A percentile compares a stretch with the other conserved stretches of the same genome.
Evolutionary conservation across 2,797 vertebrate genomes (phyloP).

Genomic region (Silurus aristotelis): DNA sequence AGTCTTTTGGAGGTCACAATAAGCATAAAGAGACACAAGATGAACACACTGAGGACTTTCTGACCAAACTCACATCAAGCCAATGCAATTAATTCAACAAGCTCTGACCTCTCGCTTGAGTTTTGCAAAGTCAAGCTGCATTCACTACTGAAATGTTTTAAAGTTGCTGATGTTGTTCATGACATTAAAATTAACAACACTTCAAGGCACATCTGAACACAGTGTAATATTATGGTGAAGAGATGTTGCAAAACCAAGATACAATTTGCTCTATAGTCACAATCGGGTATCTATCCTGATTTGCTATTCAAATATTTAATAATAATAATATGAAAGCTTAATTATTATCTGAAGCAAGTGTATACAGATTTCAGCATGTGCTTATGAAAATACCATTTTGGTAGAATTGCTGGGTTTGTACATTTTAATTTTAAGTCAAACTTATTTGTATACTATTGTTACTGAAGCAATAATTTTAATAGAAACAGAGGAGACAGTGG

Average conservation of each 20-base stretch:
- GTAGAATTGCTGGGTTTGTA: neutral
- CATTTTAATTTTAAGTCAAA: neutral
- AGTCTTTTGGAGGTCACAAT: conserved; percentile 58
- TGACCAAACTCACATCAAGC: conserved; percentile 16
- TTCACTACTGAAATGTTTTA: neutral
- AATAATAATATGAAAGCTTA: neutral
- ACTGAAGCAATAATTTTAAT: neutral
- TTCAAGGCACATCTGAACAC: neutral
- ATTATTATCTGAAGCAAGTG: neutral
- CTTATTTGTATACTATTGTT: neutral
- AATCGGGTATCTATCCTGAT: neutral
- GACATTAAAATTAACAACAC: neutral
- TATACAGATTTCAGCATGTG: neutral
- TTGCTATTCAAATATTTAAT: neutral
- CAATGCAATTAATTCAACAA: neutral
- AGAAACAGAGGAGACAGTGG: neutral
- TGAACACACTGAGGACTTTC: conserved; percentile 51
- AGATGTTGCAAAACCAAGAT: neutral
- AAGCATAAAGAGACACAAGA: conserved; percentile 56
- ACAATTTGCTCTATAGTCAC: neutral
- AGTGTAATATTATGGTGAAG: neutral
- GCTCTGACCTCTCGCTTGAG: neutral
- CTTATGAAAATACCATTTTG: neutral
- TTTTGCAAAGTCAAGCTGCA: neutral
- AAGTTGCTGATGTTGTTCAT: neutral